Evolutionary conservation across 2,797 vertebrate species (phyloP).

Genomic region (Epinephelus coioides): DNA sequence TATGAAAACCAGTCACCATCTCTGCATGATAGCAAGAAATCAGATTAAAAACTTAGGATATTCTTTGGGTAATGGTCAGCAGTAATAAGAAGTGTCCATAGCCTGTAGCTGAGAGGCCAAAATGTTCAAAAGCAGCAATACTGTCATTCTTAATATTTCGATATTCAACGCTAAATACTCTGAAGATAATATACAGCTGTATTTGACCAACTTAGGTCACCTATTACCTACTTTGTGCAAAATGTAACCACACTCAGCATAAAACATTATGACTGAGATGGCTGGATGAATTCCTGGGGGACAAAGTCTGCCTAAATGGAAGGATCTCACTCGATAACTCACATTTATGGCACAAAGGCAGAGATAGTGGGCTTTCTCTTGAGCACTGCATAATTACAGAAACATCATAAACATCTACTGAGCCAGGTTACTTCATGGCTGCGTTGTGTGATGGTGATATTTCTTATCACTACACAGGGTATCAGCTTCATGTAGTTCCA

Average conservation of each 20-base stretch:
- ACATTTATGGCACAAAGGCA: conserved; percentile 32
- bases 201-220: not conserved
- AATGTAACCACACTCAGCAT: not conserved
- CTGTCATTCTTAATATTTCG: not conserved
- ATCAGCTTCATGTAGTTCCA: conserved; percentile 18
- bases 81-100: not conserved
- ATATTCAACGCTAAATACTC: not conserved
- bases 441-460: not conserved
- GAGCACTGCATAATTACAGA: conserved; percentile 29
- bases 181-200: not conserved
- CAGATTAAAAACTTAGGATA: not conserved
- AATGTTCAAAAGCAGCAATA: not conserved
- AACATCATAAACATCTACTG: conserved; percentile 30
- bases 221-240: not conserved
- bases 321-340: conserved; percentile 6
- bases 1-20: not conserved
- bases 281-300: not conserved
- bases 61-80: conserved; percentile 1
- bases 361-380: not conserved
- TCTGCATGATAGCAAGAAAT: not conserved
- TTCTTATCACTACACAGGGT: conserved; percentile 11
- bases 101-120: not conserved
- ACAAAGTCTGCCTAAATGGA: conserved; percentile 62
- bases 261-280: conserved; percentile 28
- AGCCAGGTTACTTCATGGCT: conserved; percentile 3